phyloP scores from a whole-genome alignment of 2,113 vertebrate genomes.

The Condylura cristata region DNA sequence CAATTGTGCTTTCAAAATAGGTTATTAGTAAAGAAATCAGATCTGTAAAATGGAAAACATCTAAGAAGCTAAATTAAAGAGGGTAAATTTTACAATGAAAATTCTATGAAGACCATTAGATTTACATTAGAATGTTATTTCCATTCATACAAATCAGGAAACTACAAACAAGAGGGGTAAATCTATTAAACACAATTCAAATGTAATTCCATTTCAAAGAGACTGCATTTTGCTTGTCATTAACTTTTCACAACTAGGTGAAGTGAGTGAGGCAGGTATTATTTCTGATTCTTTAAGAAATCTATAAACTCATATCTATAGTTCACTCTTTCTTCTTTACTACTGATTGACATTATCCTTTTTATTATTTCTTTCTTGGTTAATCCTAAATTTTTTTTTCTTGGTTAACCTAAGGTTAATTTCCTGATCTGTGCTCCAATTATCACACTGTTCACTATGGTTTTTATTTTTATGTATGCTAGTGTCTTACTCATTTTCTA shows the following conservation, averaged over 20 bases:
- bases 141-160: neutral
- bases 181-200: neutral
- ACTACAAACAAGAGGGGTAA: neutral
- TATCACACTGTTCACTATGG: neutral
- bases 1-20: neutral
- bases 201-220: neutral
- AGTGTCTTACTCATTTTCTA: neutral
- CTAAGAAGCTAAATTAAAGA: neutral
- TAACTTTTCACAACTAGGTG: neutral
- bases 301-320: neutral
- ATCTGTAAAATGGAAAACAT: neutral
- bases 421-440: neutral
- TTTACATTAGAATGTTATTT: slow-evolving; percentile 1
- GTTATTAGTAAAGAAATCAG: neutral
- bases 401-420: neutral
- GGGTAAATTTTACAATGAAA: slow-evolving; percentile 14
- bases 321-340: neutral
- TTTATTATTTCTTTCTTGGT: neutral
- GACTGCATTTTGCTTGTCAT: neutral
- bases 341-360: too few relatives aligned
- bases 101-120: neutral
- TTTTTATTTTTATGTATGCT: neutral
- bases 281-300: neutral
- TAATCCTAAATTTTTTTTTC: neutral
- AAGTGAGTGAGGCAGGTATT: neutral